Percentiles rank a stretch among this genome's conserved stretches.
Conservation (phyloP, 2,113 vertebrate genomes). For the Aphyosemion australe region DNA sequence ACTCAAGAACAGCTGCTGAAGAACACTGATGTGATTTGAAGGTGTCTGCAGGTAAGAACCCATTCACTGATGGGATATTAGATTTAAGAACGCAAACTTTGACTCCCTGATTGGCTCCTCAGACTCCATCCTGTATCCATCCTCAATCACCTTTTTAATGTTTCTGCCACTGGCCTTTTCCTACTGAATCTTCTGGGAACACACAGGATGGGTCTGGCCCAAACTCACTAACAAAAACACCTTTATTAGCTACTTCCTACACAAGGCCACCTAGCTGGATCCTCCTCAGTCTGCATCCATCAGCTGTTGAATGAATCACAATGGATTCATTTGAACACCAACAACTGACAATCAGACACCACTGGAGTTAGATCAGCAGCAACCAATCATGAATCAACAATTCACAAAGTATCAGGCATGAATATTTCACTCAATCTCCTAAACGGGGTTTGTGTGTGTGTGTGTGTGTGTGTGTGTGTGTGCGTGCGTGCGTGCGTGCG, state of each 20-base stretch:
- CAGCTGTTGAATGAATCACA: not conserved
- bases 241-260: constrained; percentile 1
- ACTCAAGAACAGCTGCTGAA: not conserved
- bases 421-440: constrained; percentile 19
- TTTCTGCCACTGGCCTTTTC: constrained; percentile 48
- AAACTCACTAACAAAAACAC: constrained; percentile 11
- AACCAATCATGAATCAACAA: constrained; percentile 20
- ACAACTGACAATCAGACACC: constrained; percentile 22
- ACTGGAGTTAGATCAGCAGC: constrained; percentile 31
- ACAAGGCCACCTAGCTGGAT: constrained; percentile 1
- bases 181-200: constrained; percentile 29
- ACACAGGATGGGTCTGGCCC: not conserved
- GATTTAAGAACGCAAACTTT: not conserved
- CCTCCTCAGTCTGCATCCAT: constrained; percentile 1
- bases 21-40: not conserved
- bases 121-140: constrained; percentile 41
- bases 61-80: not conserved
- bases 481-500: constrained; percentile 6
- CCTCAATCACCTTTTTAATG: constrained; percentile 57
- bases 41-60: not conserved
- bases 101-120: not conserved
- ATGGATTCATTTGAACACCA: not conserved
- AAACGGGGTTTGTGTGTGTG: not conserved
- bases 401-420: constrained; percentile 24
- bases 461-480: constrained; percentile 12